Evolutionary conservation across 2,797 vertebrate species (phyloP), one percentile per base, ranked within the genome.

Genomic region (Hydrolagus colliei): DNA sequence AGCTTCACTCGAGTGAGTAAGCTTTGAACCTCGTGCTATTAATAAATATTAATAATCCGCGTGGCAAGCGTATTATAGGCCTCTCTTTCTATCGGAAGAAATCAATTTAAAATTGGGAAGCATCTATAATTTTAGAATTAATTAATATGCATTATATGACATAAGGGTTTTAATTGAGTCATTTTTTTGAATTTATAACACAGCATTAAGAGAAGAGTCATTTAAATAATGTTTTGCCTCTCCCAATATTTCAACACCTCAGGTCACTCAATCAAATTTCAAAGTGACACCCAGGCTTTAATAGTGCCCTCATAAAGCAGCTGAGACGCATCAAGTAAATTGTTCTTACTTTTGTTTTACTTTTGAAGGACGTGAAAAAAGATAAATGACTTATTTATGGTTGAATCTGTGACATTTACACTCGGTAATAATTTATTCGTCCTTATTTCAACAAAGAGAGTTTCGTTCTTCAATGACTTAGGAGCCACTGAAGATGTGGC

Each of bases 31-130:
- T 84, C 13, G 22, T 71, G 79, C 65, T 84, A 84, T 68, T 84
- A 84, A 84, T 84, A 84, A 84, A 27, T 27, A 27, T 27, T 27
- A 27, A 27, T 27, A 27, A 27, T 27, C 27, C 27, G 27, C 16
- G 68, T 84, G 27, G 67, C 63, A 84, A 68, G 62, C 68, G 79
- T 84, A 84, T 84, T 84, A 84, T 68, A 71, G 79, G 79, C 68
- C 63, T 68, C 18, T 84, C 65, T 84, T 84, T 41, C 14, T 52
- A n/a, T 27, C 65, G 68, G 79, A 84, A 84, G 65, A 84, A 84
- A 84, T 71, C 65, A 84, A 84, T 84, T 84, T 68, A 35, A 41
- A 84, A 80, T 68, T 68, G 65, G 20, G 65, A 71, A 67, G 63
- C 12, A 2, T 18, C 65, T n/a, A 84, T 84, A 71, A 84, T 71